Percentiles rank a stretch among this genome's conserved stretches.
These are phyloP conservation scores for Dichetophora obliterata DNA, from an alignment of 2,888 invertebrate species.

Conservation along the genomic window DNA sequence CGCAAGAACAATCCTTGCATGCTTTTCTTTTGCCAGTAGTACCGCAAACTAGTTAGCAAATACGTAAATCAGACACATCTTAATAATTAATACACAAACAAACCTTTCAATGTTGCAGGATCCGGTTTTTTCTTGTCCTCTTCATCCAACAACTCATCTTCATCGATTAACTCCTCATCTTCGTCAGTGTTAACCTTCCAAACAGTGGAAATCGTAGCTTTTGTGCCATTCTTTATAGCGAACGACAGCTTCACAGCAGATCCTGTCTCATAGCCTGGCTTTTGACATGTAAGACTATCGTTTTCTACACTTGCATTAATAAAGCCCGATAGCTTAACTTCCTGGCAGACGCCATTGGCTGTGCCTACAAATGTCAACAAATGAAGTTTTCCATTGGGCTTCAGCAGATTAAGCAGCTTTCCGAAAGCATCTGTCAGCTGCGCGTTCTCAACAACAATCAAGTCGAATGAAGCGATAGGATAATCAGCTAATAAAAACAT, in stretches of 20 bases:
- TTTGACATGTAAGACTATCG: constrained; percentile 71
- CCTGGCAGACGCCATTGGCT: constrained; percentile 68
- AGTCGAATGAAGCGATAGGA: constrained; percentile 74
- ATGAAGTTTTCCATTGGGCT: constrained; percentile 75
- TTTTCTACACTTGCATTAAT: constrained; percentile 63
- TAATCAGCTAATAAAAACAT: constrained; percentile 71
- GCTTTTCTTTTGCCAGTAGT: constrained; percentile 94
- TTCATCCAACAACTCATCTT: constrained; percentile 89
- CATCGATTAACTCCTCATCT: constrained; percentile 84
- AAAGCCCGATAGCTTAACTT: constrained; percentile 78
- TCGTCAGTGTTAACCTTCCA: constrained; percentile 81
- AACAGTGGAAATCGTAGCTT: constrained; percentile 45
- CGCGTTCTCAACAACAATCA: constrained; percentile 71
- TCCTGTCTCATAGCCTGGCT: constrained; percentile 82
- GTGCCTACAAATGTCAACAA: constrained; percentile 70
- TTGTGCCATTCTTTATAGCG: constrained; percentile 54
- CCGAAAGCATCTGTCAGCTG: constrained; percentile 70
- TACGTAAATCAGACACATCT: no score
- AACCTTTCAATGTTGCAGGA: constrained; percentile 85
- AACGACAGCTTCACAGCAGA: constrained; percentile 73
- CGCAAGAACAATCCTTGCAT: constrained; percentile 98
- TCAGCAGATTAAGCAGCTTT: constrained; percentile 74
- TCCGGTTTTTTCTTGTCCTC: constrained; percentile 91
- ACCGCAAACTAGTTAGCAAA: constrained; percentile 76
- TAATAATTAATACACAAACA: constrained; percentile 3